A percentile compares a stretch with the other conserved stretches of the same genome.
Conservation (phyloP, 2,113 vertebrate genomes). For the Bettongia penicillata region DNA sequence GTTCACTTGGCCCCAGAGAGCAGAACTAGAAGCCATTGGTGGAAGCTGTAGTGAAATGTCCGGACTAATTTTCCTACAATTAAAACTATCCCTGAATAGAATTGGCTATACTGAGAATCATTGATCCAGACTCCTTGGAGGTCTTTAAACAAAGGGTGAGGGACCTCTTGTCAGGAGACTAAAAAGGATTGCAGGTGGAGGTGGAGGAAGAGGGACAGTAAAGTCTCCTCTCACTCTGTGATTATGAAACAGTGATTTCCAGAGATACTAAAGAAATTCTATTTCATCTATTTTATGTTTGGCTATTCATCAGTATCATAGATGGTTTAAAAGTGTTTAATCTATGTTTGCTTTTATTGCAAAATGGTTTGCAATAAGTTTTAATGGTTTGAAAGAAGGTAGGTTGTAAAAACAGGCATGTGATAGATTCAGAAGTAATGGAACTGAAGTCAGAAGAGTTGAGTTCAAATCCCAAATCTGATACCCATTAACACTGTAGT, state of each 20-base stretch:
- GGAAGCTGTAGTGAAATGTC: not conserved
- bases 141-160: not conserved
- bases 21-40: not conserved
- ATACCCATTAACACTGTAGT: not conserved
- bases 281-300: not conserved
- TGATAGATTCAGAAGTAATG: not conserved
- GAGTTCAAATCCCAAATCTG: not conserved
- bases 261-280: not conserved
- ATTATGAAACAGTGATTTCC: not conserved
- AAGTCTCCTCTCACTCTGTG: not conserved
- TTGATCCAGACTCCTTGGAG: not conserved
- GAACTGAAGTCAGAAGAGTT: not conserved
- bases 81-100: not conserved
- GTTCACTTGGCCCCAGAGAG: not conserved
- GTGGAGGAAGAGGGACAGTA: not conserved
- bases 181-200: not conserved
- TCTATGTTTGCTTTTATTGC: not conserved
- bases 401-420: not conserved
- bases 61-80: not conserved
- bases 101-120: not conserved
- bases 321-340: not conserved
- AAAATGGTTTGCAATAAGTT: fast-evolving
- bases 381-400: not conserved
- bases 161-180: not conserved
- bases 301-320: not conserved